Base-by-base conservation (phyloP, 2,888 invertebrate species). In the Epinotia bilunana region DNA sequence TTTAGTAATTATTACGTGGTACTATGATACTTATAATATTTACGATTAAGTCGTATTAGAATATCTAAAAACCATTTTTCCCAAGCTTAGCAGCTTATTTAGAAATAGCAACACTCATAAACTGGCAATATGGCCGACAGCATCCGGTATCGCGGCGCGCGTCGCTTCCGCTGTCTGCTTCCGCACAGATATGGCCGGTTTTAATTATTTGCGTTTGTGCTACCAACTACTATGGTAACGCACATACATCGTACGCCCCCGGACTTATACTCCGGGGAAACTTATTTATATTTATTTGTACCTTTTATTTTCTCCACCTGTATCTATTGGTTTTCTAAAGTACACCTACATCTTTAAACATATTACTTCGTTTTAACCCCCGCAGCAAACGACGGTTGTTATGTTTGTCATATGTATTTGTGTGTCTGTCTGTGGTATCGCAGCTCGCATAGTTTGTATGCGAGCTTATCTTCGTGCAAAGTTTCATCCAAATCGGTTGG, bases 41-140 rank as follows among this genome's bases (percentile, higher is more conserved):
- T 39, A 39, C 9, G 39, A 39, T 39, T 7, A 9, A 39, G 39
- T 39, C 39, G 39, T 9, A 9, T 9, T 58, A 20, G n/a, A 58
- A 23, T 39, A 9, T 9, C 39, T 39, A 28, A 9, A 28, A 23
- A 28, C 12, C 23, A 16, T 67, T 68, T 57, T 65, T 65, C 2
- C 43, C 13, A 46, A 28, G 43, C 28, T 67, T 67, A 60, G 57
- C 53, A 60, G 55, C 60, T 60, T 53, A 28, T 43, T 18, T 62
- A 46, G 61, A 23, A 58, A 53, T 43, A 67, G 67, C 74, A 60
- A 62, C 58, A 23, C 67, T 75, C 81, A 81, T 82, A 83, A 83
- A 83, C 81, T 81, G 73, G 76, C 87, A 89, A 88, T 84, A 88
- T 87, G 86, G 86, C 86, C 80, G 85, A 79, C 84, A 78, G 81